A percentile compares a stretch with the other conserved stretches of the same genome.
These are phyloP conservation scores for Tromatobia lineatoria DNA, from an alignment of 2,888 invertebrate genomes.

Conservation along the genomic window DNA sequence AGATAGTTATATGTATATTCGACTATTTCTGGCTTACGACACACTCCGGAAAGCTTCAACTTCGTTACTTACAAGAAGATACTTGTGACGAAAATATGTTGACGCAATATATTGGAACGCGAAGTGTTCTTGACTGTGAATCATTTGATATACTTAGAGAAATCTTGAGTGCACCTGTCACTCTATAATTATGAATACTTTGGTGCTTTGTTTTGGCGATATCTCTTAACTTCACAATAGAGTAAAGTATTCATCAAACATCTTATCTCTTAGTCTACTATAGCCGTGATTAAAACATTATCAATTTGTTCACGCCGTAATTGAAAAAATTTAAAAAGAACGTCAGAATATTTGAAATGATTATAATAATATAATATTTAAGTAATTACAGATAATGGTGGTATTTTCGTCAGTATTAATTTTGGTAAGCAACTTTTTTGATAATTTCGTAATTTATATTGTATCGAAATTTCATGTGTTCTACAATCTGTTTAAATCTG, in stretches of 20 bases:
- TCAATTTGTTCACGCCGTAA: background rate
- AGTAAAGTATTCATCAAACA: background rate
- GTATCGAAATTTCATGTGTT: conserved; percentile 12
- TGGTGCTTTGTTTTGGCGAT: background rate
- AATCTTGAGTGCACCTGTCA: conserved; percentile 5
- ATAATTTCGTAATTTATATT: background rate
- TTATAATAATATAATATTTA: background rate
- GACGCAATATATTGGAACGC: conserved; percentile 11
- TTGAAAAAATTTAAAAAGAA: background rate
- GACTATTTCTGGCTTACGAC: conserved; percentile 24
- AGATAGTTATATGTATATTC: background rate
- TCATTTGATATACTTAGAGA: conserved; percentile 22
- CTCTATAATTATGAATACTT: conserved; percentile 7
- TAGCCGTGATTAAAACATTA: background rate
- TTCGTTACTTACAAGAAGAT: conserved; percentile 25
- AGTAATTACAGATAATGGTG: no score
- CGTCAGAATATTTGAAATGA: background rate
- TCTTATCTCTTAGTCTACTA: background rate
- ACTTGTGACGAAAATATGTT: conserved; percentile 27
- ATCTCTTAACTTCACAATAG: background rate
- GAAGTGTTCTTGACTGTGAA: conserved; percentile 16
- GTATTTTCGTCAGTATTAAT: background rate
- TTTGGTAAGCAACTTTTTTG: background rate
- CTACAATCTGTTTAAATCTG: background rate
- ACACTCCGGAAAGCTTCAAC: conserved; percentile 5